These are phyloP conservation scores for Sycobia sp. DNA, from an alignment of 1,140 invertebrate genomes.

Conservation along the genomic window DNA sequence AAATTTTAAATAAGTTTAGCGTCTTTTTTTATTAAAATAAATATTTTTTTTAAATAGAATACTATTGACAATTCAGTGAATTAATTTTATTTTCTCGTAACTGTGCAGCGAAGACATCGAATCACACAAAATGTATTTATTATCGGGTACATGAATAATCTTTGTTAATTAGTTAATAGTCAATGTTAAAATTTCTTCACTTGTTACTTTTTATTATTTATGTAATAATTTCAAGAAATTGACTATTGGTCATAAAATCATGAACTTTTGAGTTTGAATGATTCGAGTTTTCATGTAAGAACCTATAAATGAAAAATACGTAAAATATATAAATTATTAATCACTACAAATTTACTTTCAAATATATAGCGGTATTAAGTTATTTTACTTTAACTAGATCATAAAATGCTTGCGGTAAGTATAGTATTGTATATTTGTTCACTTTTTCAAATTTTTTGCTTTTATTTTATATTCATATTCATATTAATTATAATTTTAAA, in stretches of 20 bases:
- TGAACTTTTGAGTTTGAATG: too few relatives aligned
- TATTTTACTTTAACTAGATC: too few relatives aligned
- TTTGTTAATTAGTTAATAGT: constrained; percentile 39
- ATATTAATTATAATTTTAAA: constrained; percentile 17
- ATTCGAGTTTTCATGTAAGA: too few relatives aligned
- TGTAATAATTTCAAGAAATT: constrained; percentile 2
- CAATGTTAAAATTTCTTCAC: constrained; percentile 31
- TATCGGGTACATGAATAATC: constrained; percentile 41
- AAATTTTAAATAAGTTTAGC: too few relatives aligned
- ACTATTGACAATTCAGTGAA: constrained; percentile 41
- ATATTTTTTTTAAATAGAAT: neutral
- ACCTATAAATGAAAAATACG: too few relatives aligned
- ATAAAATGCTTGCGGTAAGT: too few relatives aligned
- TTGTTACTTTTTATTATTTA: neutral
- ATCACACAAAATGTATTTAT: constrained; percentile 38
- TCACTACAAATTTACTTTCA: too few relatives aligned
- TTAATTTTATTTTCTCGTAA: constrained; percentile 41
- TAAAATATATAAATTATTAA: too few relatives aligned
- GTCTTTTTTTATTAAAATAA: constrained; percentile 1
- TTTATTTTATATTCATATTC: too few relatives aligned
- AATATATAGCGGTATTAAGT: too few relatives aligned
- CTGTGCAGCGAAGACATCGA: constrained; percentile 40
- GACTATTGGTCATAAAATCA: constrained; percentile 1
- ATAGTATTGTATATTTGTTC: too few relatives aligned
- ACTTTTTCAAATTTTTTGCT: too few relatives aligned